These are phyloP conservation scores for Scytalopus superciliaris DNA, from an alignment of 2,113 vertebrate genomes.

Conservation along the genomic window DNA sequence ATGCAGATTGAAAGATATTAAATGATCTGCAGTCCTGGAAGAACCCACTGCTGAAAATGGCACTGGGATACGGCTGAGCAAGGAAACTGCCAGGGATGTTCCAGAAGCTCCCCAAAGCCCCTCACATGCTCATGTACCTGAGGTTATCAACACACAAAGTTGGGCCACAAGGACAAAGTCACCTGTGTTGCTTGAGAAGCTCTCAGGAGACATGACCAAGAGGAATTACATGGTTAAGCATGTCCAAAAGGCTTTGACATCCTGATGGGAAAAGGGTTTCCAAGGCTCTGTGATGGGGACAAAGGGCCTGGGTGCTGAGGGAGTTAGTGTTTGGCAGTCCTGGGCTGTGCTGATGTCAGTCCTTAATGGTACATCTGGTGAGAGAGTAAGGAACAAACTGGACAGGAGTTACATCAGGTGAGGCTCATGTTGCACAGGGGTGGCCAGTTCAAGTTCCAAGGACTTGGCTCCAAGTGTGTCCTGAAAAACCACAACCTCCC, in stretches of 20 bases:
- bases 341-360: background rate
- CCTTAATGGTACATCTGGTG: background rate
- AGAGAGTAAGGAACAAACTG: background rate
- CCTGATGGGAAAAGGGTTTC: background rate
- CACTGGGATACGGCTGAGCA: background rate
- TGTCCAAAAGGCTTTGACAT: no score
- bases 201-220: background rate
- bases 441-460: background rate
- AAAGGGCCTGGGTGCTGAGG: background rate
- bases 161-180: background rate
- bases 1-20: background rate
- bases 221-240: background rate
- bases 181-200: background rate
- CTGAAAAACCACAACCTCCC: background rate
- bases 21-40: background rate
- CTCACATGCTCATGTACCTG: background rate
- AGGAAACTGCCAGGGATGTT: no score
- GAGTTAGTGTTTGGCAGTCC: background rate
- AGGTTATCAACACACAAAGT: background rate
- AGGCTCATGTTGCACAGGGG: background rate
- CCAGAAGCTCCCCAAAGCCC: background rate
- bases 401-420: background rate
- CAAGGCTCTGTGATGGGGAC: rapidly evolving
- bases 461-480: background rate
- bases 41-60: background rate